Percentiles rank a stretch among this genome's conserved stretches.
phyloP scores from a whole-genome alignment of 2,113 vertebrate genomes.

The Ammospiza caudacuta region DNA sequence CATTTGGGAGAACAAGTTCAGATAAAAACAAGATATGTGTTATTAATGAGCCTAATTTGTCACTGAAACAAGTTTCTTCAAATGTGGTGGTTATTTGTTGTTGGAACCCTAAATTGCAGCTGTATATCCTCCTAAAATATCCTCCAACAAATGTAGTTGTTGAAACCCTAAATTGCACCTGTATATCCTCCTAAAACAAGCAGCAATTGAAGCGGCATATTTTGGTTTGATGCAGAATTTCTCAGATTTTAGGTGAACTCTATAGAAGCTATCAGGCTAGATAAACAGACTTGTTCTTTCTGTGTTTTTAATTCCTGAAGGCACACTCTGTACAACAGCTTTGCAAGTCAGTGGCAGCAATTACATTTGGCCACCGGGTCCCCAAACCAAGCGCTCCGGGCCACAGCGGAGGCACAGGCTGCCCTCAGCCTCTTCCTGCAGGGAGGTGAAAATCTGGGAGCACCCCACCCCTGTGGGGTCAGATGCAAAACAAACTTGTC shows the following conservation, averaged over 20 bases:
- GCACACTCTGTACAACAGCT: not conserved
- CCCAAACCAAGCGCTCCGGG: not conserved
- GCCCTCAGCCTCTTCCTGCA: fast-evolving
- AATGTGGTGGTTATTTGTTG: not conserved
- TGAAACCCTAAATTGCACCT: not conserved
- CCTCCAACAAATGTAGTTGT: not conserved
- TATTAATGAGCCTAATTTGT: not conserved
- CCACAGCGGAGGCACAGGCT: not conserved
- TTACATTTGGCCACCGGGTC: not conserved
- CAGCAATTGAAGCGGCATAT: not conserved
- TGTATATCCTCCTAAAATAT: not conserved
- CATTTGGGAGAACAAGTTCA: not conserved
- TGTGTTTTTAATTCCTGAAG: not conserved
- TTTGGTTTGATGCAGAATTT: not conserved
- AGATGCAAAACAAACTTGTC: not conserved
- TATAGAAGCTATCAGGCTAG: not conserved
- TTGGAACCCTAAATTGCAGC: not conserved
- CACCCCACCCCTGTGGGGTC: fast-evolving
- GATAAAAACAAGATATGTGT: not conserved
- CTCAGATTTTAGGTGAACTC: not conserved
- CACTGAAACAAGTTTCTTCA: not conserved
- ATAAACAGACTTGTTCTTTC: not conserved
- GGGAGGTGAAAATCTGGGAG: not conserved
- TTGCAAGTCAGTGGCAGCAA: not conserved
- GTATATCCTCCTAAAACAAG: not conserved